phyloP scores from a whole-genome alignment of 2,113 vertebrate species.

The Caranx ignobilis region DNA sequence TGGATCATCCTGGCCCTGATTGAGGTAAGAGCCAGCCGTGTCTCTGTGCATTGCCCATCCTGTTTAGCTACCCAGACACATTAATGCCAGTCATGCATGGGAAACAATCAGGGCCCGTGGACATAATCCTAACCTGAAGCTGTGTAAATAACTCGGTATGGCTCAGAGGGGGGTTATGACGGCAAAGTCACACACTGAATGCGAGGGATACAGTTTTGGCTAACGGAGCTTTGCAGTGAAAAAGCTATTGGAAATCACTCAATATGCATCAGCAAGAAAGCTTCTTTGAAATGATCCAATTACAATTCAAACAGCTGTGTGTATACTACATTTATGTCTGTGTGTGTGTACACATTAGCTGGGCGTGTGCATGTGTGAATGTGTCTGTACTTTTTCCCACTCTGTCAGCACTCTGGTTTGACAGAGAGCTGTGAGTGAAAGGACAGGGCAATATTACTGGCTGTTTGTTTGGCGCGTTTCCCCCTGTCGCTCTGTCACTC shows the following conservation, averaged over 20 bases:
- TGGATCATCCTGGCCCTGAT: slow-evolving; percentile 73
- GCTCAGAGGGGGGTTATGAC: slow-evolving; percentile 47
- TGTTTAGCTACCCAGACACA: slow-evolving; percentile 69
- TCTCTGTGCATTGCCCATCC: slow-evolving; percentile 63
- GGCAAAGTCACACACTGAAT: slow-evolving; percentile 61
- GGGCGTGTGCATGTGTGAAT: slow-evolving; percentile 18
- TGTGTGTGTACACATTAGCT: slow-evolving; percentile 1
- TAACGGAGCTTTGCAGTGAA: slow-evolving; percentile 25
- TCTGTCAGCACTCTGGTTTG: slow-evolving; percentile 68
- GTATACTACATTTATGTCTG: slow-evolving; percentile 8
- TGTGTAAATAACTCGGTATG: slow-evolving; percentile 69
- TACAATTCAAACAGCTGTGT: slow-evolving; percentile 52
- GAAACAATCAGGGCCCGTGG: slow-evolving; percentile 68
- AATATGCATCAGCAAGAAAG: slow-evolving; percentile 41
- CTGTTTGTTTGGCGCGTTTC: slow-evolving; percentile 73
- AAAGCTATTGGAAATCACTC: slow-evolving; percentile 42
- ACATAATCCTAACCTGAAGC: slow-evolving; percentile 68
- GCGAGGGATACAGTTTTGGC: slow-evolving; percentile 39
- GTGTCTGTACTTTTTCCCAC: slow-evolving; percentile 57
- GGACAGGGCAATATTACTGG: slow-evolving; percentile 74
- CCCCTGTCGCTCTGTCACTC: slow-evolving; percentile 70
- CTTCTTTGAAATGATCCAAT: slow-evolving; percentile 51
- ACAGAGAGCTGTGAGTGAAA: slow-evolving; percentile 65
- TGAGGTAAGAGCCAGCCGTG: slow-evolving; percentile 61
- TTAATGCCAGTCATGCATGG: slow-evolving; percentile 76